A percentile compares a stretch with the other conserved stretches of the same genome.
These are phyloP conservation scores for Oceanodroma leucorhoa DNA, from an alignment of 2,797 vertebrate genomes.

Conservation along the genomic window DNA sequence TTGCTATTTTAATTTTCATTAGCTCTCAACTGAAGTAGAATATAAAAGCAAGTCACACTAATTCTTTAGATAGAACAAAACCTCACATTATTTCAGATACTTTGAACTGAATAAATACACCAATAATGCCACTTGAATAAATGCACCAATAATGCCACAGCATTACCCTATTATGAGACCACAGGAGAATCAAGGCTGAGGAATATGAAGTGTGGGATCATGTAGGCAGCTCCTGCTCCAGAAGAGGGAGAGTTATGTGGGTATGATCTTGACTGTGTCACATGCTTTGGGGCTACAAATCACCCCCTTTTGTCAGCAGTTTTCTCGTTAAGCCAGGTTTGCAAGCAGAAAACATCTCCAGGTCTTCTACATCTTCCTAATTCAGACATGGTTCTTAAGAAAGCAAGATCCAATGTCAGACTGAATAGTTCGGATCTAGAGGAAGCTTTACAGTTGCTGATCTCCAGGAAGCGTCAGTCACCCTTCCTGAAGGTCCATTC, in stretches of 20 bases:
- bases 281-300: background rate
- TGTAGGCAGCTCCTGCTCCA: background rate
- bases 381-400: background rate
- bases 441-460: background rate
- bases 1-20: slow-evolving; percentile 13
- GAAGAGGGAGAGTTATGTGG: background rate
- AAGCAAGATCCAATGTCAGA: background rate
- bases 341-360: background rate
- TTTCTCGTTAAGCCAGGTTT: background rate
- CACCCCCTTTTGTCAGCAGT: background rate
- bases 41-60: background rate
- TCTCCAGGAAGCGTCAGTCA: accelerated
- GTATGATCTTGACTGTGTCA: background rate
- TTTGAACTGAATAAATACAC: background rate
- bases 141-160: background rate
- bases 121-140: background rate
- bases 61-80: background rate
- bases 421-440: background rate
- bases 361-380: background rate
- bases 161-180: background rate
- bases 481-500: background rate
- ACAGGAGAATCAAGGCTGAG: background rate
- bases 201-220: background rate
- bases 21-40: background rate
- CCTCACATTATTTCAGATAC: background rate